Evolutionary conservation across 2,888 invertebrate species (phyloP), one percentile per base, ranked within the genome.

Genomic region (Phorcus lineatus): DNA sequence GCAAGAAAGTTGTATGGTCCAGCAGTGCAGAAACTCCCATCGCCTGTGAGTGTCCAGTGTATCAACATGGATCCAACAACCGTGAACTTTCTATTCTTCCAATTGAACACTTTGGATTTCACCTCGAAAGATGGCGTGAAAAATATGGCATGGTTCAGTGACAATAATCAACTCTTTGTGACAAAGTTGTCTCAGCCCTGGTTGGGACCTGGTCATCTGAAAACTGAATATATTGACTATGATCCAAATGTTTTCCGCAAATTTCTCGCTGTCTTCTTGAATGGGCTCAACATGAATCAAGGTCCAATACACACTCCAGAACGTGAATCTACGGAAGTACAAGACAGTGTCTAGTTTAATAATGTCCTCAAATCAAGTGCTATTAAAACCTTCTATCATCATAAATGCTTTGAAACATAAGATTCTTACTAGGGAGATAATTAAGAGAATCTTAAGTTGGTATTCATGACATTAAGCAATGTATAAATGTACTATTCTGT

Each of bases 31-130:
- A 80, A 55, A 0, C 84, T 91, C 19, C 90, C 91, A 16, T 85
- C 96, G 88, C 98, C 98, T 6, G 94, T 98, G 77, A 95, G 95
- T 62, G 94, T 97, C 2, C 98, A 98, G 92, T 96, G 96, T 90
- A 94, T 98, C 85, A 96, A 97, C 87, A 96, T 96, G 3, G 96
- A 97, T 91, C 96, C 97, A 0, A 94, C 95, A 86, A 93, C 94
- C 57, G 97, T 96, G 91, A 96, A 97, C 91, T 97, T 98, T 91
- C 96, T 96, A 4, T 95, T 97, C 22, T 95, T 96, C 81, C 97
- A 98, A 93, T 94, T 98, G 17, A 95, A 96, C 92, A 93, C 97
- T 2, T 86, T 93, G 91, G 93, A 94, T 85, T 94, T 95, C 0
- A 91, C 88, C 17, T 79, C 67, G 0, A 95, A 95, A 53, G 95